Conservation (phyloP, 2,888 invertebrate genomes). For the Mylabris sibirica region DNA sequence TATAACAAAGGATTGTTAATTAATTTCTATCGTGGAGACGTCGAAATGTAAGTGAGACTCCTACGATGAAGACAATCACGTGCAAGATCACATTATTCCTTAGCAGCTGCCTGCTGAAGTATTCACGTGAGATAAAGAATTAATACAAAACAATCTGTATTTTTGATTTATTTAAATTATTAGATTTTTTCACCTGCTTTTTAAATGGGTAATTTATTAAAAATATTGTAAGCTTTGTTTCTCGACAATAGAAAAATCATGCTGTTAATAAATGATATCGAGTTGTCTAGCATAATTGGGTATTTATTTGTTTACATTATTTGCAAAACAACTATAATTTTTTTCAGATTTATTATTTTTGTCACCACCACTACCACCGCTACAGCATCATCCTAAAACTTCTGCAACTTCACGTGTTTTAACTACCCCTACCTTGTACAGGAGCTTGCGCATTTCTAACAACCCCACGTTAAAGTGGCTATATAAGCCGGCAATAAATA, state of each 20-base stretch:
- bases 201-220: too few species aligned
- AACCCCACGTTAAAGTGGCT: slow-evolving; percentile 49
- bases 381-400: slow-evolving; percentile 8
- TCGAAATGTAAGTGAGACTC: not conserved
- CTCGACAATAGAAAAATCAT: too few species aligned
- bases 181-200: too few species aligned
- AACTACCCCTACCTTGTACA: slow-evolving; percentile 26
- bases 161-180: not conserved
- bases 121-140: slow-evolving; percentile 24
- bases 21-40: not conserved
- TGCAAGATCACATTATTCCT: slow-evolving; percentile 14
- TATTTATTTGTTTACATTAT: too few species aligned
- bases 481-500: slow-evolving; percentile 53
- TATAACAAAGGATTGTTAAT: not conserved
- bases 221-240: too few species aligned
- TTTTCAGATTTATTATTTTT: not conserved
- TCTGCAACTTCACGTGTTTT: slow-evolving; percentile 36
- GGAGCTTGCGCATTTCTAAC: slow-evolving; percentile 45
- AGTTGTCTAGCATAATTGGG: too few species aligned
- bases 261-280: too few species aligned
- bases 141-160: not conserved
- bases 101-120: slow-evolving; percentile 5
- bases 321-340: slow-evolving; percentile 6
- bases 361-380: not conserved
- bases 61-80: not conserved